Base-by-base conservation (phyloP, 2,888 invertebrate genomes). In the Drosophila neotestacea region DNA sequence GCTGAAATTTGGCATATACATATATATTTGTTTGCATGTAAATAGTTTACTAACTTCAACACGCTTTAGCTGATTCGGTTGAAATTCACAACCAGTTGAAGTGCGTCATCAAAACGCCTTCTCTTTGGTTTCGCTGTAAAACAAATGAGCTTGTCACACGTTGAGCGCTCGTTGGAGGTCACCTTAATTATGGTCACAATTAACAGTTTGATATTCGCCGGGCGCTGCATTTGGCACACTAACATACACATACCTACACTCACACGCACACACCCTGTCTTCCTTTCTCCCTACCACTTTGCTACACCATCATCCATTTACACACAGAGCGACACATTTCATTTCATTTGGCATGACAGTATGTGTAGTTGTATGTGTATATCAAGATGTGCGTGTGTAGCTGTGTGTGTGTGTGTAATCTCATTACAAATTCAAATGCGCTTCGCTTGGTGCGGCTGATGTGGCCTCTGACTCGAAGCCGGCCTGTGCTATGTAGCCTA, bases 391-490 rank as follows among this genome's bases (percentile, higher is more conserved):
- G 28, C 13, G 34, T 42, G 36, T 47, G 38, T 61, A 32, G 32
- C 27, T 34, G 39, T 48, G 36, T 48, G 34, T 16, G 63, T 67
- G 73, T 60, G 70, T 76, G 83, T 76, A 88, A 87, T 89, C 88
- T 85, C 88, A 87, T 89, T 85, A 89, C 88, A 89, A 85, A 87
- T 85, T 87, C 85, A 89, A 85, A 85, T 85, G 79, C 65, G 69
- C 70, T 70, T 67, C 63, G 66, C 54, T 70, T 85, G 80, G 60
- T 69, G 54, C 16, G 55, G 34, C 34, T 41, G 32, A 22, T 39
- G 38, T 34, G 54, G 50, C 70, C 65, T 62, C 62, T 52, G 58
- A 58, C 68, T 62, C 73, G 56, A 34, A 39, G 61, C 54, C 55
- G 51, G 22, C 10, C 39, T 16, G 2, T 7, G 47, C 38, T 28